A percentile compares a stretch with the other conserved stretches of the same genome.
Evolutionary conservation across 1,140 invertebrate species (phyloP).

Genomic region (Nasonia giraulti): DNA sequence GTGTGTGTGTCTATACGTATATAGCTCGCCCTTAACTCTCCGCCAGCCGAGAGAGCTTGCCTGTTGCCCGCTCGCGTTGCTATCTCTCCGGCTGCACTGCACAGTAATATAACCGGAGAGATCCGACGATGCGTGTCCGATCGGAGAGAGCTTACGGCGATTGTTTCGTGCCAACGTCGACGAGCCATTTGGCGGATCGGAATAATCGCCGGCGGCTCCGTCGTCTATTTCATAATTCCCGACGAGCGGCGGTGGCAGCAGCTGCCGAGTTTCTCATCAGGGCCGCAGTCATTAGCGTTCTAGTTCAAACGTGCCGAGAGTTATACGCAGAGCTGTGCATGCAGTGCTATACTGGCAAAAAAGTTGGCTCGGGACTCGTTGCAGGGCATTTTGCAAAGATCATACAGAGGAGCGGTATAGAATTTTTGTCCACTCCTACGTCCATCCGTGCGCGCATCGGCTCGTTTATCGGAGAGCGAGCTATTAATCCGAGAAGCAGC

Average conservation of each 20-base stretch:
- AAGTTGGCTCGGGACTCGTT: neutral
- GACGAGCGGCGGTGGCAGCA: neutral
- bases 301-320: too few relatives aligned
- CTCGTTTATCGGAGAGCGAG: conserved; percentile 30
- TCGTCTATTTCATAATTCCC: neutral
- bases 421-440: too few relatives aligned
- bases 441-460: too few relatives aligned
- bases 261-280: neutral
- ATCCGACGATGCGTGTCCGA: neutral
- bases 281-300: neutral
- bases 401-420: too few relatives aligned
- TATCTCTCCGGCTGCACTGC: neutral
- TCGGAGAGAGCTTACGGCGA: neutral
- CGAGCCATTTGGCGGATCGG: neutral
- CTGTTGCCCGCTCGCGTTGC: neutral
- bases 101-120: neutral
- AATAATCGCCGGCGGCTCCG: neutral
- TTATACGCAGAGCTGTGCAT: neutral
- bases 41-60: neutral
- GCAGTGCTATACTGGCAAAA: neutral
- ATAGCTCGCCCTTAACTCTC: neutral
- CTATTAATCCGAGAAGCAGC: conserved; percentile 12
- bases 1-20: too few relatives aligned
- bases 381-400: neutral
- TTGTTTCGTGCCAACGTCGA: neutral